Conservation (phyloP, 2,888 invertebrate species). For the Scelioninae gen. 1 region DNA sequence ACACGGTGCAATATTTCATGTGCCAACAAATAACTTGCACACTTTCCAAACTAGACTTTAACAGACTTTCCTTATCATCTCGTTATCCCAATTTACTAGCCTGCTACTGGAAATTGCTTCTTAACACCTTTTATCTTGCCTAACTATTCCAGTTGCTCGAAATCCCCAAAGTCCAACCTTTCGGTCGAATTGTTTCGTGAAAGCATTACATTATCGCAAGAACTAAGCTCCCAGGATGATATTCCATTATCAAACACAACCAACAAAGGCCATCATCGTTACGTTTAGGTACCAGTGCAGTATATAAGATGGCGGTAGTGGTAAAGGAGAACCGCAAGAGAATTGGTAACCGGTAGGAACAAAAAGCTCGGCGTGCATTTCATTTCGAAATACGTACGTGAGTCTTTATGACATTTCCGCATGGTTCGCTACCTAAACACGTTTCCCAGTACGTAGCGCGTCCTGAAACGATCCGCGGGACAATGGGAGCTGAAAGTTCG, state of each 20-base stretch:
- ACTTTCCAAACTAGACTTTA: constrained; percentile 4
- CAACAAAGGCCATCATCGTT: constrained; percentile 42
- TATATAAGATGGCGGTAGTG: constrained; percentile 27
- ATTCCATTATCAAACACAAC: constrained; percentile 31
- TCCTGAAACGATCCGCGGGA: constrained; percentile 67
- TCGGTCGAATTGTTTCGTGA: not conserved
- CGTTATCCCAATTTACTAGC: constrained; percentile 1
- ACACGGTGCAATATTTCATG: constrained; percentile 23
- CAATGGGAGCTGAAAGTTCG: constrained; percentile 68
- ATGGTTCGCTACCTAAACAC: constrained; percentile 50
- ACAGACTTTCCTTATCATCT: constrained; percentile 12
- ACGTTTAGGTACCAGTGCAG: constrained; percentile 17
- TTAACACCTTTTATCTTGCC: constrained; percentile 38
- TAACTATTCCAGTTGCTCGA: constrained; percentile 1
- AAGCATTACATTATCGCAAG: constrained; percentile 25
- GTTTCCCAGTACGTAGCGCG: constrained; percentile 29
- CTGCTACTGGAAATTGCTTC: constrained; percentile 30
- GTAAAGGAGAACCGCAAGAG: constrained; percentile 37
- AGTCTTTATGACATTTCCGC: constrained; percentile 62
- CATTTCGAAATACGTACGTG: constrained; percentile 47
- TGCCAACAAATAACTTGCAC: constrained; percentile 13
- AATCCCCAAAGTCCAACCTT: constrained; percentile 12
- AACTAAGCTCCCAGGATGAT: constrained; percentile 25
- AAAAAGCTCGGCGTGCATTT: constrained; percentile 45
- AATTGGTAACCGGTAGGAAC: constrained; percentile 44